Percentiles rank a stretch among this genome's conserved stretches.
Evolutionary conservation across 2,113 vertebrate species (phyloP).

Genomic region (Alligator mississippiensis): DNA sequence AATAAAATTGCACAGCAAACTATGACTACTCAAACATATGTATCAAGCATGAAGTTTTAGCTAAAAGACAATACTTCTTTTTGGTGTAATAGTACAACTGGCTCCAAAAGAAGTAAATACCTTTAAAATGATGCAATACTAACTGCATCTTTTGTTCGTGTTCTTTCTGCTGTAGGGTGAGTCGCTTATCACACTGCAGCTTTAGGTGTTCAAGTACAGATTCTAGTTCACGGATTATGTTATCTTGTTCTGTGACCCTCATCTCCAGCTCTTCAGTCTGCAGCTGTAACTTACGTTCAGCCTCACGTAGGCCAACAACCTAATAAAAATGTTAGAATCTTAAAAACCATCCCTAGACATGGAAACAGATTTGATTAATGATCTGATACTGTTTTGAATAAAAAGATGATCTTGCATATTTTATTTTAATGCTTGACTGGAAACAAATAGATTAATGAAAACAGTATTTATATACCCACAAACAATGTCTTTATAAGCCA

Average conservation of each 20-base stretch:
- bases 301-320: conserved; percentile 87
- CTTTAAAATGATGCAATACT: conserved; percentile 84
- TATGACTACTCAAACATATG: background rate
- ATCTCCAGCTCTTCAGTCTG: conserved; percentile 85
- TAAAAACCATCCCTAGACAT: background rate
- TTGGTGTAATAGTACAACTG: background rate
- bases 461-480: background rate
- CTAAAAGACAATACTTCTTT: background rate
- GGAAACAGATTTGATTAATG: background rate
- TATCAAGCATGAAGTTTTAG: background rate
- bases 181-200: conserved; percentile 83
- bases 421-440: too few species aligned
- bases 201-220: conserved; percentile 81
- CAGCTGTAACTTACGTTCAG: conserved; percentile 79
- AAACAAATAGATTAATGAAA: background rate
- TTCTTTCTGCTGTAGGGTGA: conserved; percentile 86
- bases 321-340: conserved; percentile 65
- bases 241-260: conserved; percentile 80
- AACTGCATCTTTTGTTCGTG: conserved; percentile 87
- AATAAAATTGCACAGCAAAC: background rate
- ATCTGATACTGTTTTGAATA: background rate
- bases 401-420: background rate
- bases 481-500: background rate
- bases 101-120: conserved; percentile 62
- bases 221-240: conserved; percentile 77